Evolutionary conservation across 2,113 vertebrate genomes (phyloP).

Genomic region (Malurus cyaneus): DNA sequence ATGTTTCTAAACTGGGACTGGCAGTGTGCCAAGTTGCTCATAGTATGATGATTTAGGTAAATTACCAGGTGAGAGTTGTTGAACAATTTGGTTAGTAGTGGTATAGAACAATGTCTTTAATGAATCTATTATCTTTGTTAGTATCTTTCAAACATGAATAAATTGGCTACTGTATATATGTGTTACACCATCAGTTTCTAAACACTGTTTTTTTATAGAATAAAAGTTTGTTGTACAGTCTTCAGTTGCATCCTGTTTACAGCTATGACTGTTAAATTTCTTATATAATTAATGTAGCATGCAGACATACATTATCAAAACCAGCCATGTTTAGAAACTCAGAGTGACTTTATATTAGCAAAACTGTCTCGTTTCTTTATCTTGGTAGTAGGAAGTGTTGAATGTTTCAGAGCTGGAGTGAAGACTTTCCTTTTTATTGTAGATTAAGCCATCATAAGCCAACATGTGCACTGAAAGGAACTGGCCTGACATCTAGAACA

Average conservation of each 20-base stretch:
- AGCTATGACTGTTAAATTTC: neutral
- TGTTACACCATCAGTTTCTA: conserved; percentile 29
- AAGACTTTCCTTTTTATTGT: neutral
- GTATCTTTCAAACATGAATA: conserved; percentile 34
- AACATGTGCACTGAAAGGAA: neutral
- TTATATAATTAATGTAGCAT: neutral
- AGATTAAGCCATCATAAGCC: neutral
- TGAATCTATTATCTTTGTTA: neutral
- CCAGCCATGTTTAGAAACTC: neutral
- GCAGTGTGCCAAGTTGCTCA: neutral
- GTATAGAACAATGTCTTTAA: neutral
- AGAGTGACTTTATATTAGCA: neutral
- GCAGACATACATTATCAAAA: neutral
- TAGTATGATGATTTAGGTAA: neutral
- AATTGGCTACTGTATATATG: conserved; percentile 48
- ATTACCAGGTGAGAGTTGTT: neutral
- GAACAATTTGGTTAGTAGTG: neutral
- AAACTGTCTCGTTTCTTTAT: neutral
- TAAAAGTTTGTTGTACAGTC: conserved; percentile 17
- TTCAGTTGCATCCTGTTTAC: conserved; percentile 23
- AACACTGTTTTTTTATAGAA: conserved; percentile 4
- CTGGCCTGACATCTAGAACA: neutral
- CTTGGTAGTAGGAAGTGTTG: neutral
- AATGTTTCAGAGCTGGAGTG: neutral
- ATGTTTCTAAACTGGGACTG: neutral